These are phyloP conservation scores for Isurus oxyrinchus DNA, from an alignment of 2,113 vertebrate species.

Conservation along the genomic window DNA sequence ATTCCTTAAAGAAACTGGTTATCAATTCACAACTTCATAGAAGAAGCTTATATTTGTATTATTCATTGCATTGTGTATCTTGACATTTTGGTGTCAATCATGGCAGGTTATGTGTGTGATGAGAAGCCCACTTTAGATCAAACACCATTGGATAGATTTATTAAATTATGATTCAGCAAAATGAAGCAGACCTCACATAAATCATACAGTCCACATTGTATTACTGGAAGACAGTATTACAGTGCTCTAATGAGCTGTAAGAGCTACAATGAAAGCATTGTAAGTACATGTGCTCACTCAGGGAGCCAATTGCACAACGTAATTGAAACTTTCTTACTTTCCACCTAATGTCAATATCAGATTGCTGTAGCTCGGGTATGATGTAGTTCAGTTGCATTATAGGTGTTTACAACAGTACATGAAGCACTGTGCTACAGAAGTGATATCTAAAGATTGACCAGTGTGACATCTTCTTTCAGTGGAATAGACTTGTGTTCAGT, in stretches of 20 bases:
- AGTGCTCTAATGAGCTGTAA: not conserved
- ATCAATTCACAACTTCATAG: not conserved
- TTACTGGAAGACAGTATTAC: not conserved
- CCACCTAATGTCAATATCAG: not conserved
- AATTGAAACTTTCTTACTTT: not conserved
- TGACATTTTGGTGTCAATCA: not conserved
- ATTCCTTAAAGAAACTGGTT: not conserved
- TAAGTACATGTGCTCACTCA: not conserved
- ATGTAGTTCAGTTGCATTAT: not conserved
- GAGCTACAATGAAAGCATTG: not conserved
- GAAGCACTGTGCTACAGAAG: not conserved
- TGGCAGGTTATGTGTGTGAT: not conserved
- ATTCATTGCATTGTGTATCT: not conserved
- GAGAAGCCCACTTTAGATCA: not conserved
- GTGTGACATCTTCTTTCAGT: not conserved
- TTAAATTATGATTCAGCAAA: constrained; percentile 1
- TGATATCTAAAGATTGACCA: not conserved
- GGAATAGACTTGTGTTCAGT: not conserved
- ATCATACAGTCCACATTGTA: not conserved
- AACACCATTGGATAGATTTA: not conserved
- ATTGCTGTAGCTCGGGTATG: not conserved
- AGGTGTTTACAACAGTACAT: not conserved
- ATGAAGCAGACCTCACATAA: not conserved
- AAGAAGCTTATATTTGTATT: not conserved
- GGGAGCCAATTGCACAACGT: not conserved